Evolutionary conservation across 2,888 invertebrate genomes (phyloP), one percentile per base, ranked within the genome.

Genomic region (Zaprionus bogoriensis): DNA sequence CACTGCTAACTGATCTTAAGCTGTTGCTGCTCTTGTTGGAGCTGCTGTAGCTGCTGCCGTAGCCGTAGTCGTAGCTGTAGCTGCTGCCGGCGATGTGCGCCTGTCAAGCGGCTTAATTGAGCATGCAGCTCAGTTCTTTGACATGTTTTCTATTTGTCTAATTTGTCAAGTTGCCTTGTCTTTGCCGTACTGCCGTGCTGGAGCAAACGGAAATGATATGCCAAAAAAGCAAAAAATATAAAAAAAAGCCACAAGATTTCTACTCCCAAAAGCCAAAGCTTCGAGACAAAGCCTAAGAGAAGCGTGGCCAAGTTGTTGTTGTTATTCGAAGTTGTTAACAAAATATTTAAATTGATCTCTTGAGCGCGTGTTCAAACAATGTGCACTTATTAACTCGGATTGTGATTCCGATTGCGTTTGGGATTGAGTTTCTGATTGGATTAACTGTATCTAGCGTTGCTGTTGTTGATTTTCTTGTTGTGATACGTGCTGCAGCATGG

Each of bases 131-230:
- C 76, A 68, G 67, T 67, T 74, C 57, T 74, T 72, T 70, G 83
- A 83, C 84, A 80, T 87, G 77, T 83, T 86, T 87, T 74, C 81
- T 83, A 84, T 86, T 83, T 77, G 72, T 77, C 81, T 67, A 85
- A 83, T 79, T 83, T 86, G 83, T 85, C 77, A 80, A 65, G 62
- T 69, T 50, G 76, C 57, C 67, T 71, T 82, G 69, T 51, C 58
- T 38, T 46, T n/a, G n/a, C n/a, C n/a, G n/a, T n/a, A n/a, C 14
- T 1, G 9, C 12, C 25, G 23, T 10, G 12, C 28, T 39, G 28
- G 54, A 32, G 39, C 53, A 59, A 87, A 69, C 81, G 87, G 83
- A 83, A 87, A 87, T 83, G 87, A 83, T 82, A 77, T 48, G 65
- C 68, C 75, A 73, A 67, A 82, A 68, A 66, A 23, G n/a, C n/a